A percentile compares a stretch with the other conserved stretches of the same genome.
Evolutionary conservation across 35 echinoderm and acorn worm genomes (phyloP).

Genomic region (Lytechinus variegatus): DNA sequence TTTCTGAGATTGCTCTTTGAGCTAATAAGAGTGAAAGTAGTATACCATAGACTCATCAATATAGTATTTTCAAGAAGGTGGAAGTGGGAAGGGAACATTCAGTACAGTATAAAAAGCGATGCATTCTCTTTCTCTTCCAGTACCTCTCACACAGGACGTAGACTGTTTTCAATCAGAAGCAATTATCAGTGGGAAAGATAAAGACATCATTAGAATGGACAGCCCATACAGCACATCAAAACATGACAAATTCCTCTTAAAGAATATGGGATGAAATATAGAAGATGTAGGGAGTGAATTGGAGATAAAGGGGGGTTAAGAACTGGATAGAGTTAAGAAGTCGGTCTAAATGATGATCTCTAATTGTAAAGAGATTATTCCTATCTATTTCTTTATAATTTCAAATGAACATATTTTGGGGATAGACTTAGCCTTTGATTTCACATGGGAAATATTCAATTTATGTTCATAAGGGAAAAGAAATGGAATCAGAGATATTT

Average conservation of each 20-base stretch:
- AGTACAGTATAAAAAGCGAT: too few relatives aligned
- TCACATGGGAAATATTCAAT: too few relatives aligned
- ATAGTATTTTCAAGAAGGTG: too few relatives aligned
- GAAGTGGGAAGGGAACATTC: too few relatives aligned
- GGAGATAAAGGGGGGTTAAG: neutral
- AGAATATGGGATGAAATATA: neutral
- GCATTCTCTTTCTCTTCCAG: neutral
- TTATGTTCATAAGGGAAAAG: too few relatives aligned
- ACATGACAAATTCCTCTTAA: neutral
- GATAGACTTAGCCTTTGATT: too few relatives aligned
- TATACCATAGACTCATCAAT: too few relatives aligned
- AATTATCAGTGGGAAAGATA: conserved; percentile 4
- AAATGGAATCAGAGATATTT: too few relatives aligned
- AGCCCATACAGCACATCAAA: conserved; percentile 2
- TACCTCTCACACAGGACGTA: neutral
- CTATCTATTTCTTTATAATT: too few relatives aligned
- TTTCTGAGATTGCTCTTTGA: too few relatives aligned
- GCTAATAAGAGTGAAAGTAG: too few relatives aligned
- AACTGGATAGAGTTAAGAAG: neutral
- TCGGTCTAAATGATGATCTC: neutral
- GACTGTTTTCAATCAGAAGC: neutral
- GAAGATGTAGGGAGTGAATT: neutral
- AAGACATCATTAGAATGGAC: neutral
- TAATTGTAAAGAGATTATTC: neutral
- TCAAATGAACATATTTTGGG: too few relatives aligned